phyloP scores from a whole-genome alignment of 53 echinoderm and acorn worm species.

The Zoroaster sp. region DNA sequence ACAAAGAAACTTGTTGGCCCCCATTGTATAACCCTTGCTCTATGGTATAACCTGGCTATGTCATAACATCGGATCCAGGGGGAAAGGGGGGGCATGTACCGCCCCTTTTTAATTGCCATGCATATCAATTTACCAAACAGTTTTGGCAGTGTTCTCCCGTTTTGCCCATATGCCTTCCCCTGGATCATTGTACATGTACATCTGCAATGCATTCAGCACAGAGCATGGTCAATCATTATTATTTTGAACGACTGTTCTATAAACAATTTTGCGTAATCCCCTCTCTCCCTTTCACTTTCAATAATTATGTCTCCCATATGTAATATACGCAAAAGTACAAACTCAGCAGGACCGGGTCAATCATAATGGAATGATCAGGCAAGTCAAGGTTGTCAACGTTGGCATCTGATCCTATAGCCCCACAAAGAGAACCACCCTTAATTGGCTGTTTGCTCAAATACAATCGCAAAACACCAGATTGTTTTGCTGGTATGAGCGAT shows the following conservation, averaged over 20 bases:
- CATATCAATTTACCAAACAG: too few relatives aligned
- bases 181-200: too few relatives aligned
- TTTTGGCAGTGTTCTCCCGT: too few relatives aligned
- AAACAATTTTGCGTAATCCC: background rate
- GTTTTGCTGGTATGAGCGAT: background rate
- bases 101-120: too few relatives aligned
- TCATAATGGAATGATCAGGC: too few relatives aligned
- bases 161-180: too few relatives aligned
- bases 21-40: too few relatives aligned
- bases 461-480: background rate
- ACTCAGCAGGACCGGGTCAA: constrained; percentile 27
- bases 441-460: background rate
- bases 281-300: background rate
- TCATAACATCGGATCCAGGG: too few relatives aligned
- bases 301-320: constrained; percentile 31
- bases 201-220: too few relatives aligned
- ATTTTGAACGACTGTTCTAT: background rate
- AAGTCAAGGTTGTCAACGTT: background rate
- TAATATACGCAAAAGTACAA: constrained; percentile 20
- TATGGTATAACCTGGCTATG: too few relatives aligned
- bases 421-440: background rate
- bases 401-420: background rate
- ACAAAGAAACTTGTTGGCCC: too few relatives aligned
- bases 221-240: background rate
- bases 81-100: too few relatives aligned